Base-by-base conservation (phyloP, 2,797 vertebrate species). In the Glyptemys insculpta region DNA sequence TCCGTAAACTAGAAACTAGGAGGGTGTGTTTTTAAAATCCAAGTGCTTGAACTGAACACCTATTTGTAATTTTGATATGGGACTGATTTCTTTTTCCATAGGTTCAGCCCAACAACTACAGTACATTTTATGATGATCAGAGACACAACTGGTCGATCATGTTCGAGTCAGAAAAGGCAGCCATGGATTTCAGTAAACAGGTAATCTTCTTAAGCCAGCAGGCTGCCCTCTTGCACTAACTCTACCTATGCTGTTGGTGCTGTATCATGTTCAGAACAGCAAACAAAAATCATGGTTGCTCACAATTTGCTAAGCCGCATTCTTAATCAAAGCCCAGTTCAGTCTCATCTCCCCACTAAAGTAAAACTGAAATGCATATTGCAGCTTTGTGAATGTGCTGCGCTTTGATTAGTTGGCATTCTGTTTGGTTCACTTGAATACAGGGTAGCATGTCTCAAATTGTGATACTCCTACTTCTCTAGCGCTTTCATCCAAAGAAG, bases 101-200 rank as follows among this genome's bases (percentile, higher is more conserved):
- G 99, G 99, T 99, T 82, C 99, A 99, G 56, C 98, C 98, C 81
- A 99, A 99, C 98, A 99, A 99, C 96, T 99, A 99, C 95, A 99
- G 98, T 93, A 99, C 99, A 0, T 99, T 99, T 97, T 99, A 99
- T 31, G 99, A 99, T 86, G 99, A 99, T 93, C 99, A 99, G 97
- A 98, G 99, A 83, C 99, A 99, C 96, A 99, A 99, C 97, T 99
- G 99, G 99, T 99, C 99, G 21, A 97, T 99, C 90, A 99, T 99
- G 99, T 99, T 99, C 97, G 99, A 99, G 62, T 99, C 99, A 0
- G 99, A 99, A 87, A 99, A 99, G 86, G 97, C 98, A 12, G 98
- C 99, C 0, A 90, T 97, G 59, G 99, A 99, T 93, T 99, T 99
- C 97, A 99, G 98, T 96, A 99, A 99, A 95, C 99, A 99, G 99